phyloP scores from a whole-genome alignment of 2,113 vertebrate species.

The Erpornis zantholeuca region DNA sequence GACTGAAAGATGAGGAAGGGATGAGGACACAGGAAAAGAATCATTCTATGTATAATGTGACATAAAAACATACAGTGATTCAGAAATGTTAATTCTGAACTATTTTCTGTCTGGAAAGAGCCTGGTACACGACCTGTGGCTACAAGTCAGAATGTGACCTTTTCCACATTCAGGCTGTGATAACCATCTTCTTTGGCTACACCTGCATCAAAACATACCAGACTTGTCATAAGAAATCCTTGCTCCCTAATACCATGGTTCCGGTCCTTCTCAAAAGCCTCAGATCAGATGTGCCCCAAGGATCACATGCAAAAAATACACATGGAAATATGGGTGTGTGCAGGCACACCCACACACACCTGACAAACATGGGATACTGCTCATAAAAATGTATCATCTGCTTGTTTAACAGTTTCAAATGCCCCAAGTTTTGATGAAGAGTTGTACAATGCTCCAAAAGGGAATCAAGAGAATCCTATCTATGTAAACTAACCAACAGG shows the following conservation, averaged over 20 bases:
- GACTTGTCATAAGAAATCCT: not conserved
- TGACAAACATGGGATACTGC: not conserved
- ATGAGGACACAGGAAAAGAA: not conserved
- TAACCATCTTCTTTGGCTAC: not conserved
- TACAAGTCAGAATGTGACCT: not conserved
- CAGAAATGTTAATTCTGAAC: not conserved
- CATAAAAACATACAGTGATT: not conserved
- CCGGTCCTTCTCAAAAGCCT: not conserved
- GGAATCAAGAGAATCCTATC: not conserved
- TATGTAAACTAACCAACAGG: not conserved
- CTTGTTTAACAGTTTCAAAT: not conserved
- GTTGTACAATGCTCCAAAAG: not conserved
- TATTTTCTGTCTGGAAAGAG: not conserved
- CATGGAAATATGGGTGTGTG: not conserved
- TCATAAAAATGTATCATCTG: not conserved
- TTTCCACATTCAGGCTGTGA: not conserved
- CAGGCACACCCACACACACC: not conserved
- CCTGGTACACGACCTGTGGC: not conserved
- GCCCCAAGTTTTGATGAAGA: not conserved
- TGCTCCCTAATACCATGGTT: not conserved
- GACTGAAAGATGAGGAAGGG: not conserved
- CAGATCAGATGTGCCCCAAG: not conserved
- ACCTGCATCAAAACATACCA: not conserved
- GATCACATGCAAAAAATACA: not conserved
- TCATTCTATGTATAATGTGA: not conserved